A percentile compares a stretch with the other conserved stretches of the same genome.
Conservation (phyloP, 2,888 invertebrate genomes). For the Acanthosoma haemorrhoidale region DNA sequence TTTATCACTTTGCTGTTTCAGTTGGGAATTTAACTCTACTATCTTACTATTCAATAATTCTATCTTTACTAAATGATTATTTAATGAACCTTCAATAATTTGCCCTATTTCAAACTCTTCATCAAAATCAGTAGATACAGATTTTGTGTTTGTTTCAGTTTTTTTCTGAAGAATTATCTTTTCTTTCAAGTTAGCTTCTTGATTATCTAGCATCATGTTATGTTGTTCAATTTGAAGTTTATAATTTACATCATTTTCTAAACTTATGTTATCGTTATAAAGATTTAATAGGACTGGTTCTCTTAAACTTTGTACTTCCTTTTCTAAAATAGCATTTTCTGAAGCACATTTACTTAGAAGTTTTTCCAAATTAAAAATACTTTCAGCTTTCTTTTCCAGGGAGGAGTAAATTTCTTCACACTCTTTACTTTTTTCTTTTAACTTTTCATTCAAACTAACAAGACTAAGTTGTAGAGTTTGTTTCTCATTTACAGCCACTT, state of each 20-base stretch:
- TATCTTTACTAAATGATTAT: not conserved
- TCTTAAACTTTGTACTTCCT: not conserved
- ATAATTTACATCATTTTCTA: not conserved
- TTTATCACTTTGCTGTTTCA: not conserved
- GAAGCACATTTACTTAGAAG: not conserved
- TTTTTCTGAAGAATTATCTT: too few species aligned
- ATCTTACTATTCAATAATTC: conserved; percentile 13
- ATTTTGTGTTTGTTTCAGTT: not conserved
- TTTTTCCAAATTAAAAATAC: conserved; percentile 18
- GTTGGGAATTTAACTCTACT: conserved; percentile 5
- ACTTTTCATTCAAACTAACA: not conserved
- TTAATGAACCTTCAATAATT: not conserved
- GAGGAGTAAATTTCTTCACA: not conserved
- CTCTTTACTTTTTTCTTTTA: conserved; percentile 3
- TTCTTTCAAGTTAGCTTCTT: too few species aligned
- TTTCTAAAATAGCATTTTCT: conserved; percentile 14
- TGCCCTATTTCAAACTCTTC: not conserved
- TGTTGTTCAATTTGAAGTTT: not conserved
- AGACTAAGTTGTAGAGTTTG: not conserved
- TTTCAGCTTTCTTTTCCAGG: conserved; percentile 12
- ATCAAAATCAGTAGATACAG: not conserved
- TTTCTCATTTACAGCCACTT: not conserved
- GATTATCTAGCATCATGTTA: not conserved
- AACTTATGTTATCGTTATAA: not conserved
- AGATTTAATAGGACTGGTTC: not conserved